A percentile compares a stretch with the other conserved stretches of the same genome.
Conservation (phyloP, 2,113 vertebrate species). For the Eptesicus fuscus region DNA sequence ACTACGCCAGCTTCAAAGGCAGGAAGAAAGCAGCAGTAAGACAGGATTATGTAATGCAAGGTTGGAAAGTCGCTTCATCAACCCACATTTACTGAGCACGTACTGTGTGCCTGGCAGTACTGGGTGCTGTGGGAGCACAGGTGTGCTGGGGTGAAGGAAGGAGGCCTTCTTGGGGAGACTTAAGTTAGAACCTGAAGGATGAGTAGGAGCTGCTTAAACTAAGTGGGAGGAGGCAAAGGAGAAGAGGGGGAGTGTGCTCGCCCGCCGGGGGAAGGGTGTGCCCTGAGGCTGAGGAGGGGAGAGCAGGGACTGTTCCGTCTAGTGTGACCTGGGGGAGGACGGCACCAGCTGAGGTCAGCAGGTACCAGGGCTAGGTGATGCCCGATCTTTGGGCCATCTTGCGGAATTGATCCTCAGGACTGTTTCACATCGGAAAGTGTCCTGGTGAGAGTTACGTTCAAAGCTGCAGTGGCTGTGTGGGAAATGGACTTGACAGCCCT, state of each 20-base stretch:
- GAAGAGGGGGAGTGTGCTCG: neutral
- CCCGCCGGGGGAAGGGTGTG: neutral
- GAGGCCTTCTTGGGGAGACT: neutral
- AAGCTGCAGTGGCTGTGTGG: neutral
- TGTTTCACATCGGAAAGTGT: neutral
- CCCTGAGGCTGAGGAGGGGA: neutral
- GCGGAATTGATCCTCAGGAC: neutral
- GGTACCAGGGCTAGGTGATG: neutral
- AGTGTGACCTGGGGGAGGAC: too few relatives aligned
- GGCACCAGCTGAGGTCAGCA: neutral
- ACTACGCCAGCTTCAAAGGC: neutral
- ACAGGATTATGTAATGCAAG: neutral
- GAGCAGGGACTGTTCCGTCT: neutral
- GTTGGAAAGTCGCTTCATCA: neutral
- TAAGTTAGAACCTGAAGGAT: neutral
- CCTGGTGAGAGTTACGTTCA: neutral
- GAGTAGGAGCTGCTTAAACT: neutral
- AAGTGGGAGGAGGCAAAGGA: neutral
- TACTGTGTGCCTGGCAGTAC: neutral
- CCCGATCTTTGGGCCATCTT: neutral
- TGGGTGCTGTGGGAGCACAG: neutral
- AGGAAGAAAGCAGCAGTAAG: neutral
- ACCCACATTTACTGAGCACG: neutral
- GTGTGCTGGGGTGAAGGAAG: neutral
- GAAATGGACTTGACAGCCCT: neutral